A percentile compares a stretch with the other conserved stretches of the same genome.
Evolutionary conservation across 1,140 invertebrate genomes (phyloP).

Genomic region (Geopemphigus sp.): DNA sequence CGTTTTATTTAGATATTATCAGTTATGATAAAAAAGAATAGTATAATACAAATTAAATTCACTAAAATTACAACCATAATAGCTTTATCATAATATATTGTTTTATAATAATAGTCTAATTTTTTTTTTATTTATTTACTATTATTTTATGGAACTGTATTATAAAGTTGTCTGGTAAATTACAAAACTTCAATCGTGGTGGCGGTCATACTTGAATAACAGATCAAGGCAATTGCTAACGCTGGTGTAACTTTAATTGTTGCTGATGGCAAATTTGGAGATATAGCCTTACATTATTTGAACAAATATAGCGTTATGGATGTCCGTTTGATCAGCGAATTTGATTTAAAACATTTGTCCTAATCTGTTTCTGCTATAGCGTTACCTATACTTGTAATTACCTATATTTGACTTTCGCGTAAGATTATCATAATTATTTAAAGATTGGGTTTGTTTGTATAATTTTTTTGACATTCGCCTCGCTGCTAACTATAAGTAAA

Average conservation of each 20-base stretch:
- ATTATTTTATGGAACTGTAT: conserved; percentile 77
- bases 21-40: too few species aligned
- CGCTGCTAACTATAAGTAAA: too few species aligned
- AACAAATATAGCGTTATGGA: conserved; percentile 99
- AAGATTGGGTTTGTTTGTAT: too few species aligned
- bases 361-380: conserved; percentile 86
- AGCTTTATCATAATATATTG: neutral
- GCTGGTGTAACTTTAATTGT: conserved; percentile 85
- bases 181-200: conserved; percentile 89
- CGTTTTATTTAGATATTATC: too few species aligned
- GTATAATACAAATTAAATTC: too few species aligned
- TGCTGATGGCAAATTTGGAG: conserved; percentile 95
- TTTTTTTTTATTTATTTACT: neutral
- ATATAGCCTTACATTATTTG: conserved; percentile 94
- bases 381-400: conserved; percentile 68
- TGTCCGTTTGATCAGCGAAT: conserved; percentile 93
- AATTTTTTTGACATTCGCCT: too few species aligned
- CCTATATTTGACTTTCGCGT: conserved; percentile 10
- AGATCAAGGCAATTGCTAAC: conserved; percentile 92
- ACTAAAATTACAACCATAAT: neutral
- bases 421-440: too few species aligned
- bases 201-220: conserved; percentile 94
- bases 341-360: conserved; percentile 90
- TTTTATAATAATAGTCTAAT: conserved; percentile 13
- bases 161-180: conserved; percentile 96